Base-by-base conservation (phyloP, 2,113 vertebrate genomes). In the Pleuronectes platessa region DNA sequence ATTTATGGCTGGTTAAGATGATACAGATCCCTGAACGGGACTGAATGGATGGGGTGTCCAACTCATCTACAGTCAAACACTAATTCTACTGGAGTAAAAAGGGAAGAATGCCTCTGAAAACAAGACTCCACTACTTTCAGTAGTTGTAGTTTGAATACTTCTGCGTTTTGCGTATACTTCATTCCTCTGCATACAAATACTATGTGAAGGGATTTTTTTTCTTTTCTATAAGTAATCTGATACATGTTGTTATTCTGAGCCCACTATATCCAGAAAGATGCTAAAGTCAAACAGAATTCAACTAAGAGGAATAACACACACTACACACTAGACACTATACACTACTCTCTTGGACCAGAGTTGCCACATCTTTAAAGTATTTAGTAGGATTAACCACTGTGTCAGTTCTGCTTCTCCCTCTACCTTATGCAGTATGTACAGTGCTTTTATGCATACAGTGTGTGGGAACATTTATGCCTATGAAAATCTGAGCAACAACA, bases 331-430 rank as follows among this genome's bases (percentile, higher is more conserved):
- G 14, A 47, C 45, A 27, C 3, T 27, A 27, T 3, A 27, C 47
- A 51, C 47, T 51, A 17, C 18, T 6, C 47, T 51, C 15, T 17
- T 37, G 27, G 27, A n/a, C 59, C 59, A 11, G 26, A 31, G 27
- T n/a, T 61, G 59, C 26, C 27, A 31, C 55, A 60, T 45, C 49
- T 59, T 23, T 85, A 3, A 81, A 74, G 27, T 79, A 74, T 86
- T 61, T 56, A 80, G 35, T 3, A 63, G 68, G 35, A 76, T 70
- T 67, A 61, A 76, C 45, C 51, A 68, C 58, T 68, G 59, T 20
- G 23, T 54, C 18, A 55, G 12, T 61, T 74, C 69, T 67, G 66
- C 69, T 71, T 26, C 35, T n/a, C 26, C 18, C 66, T 74, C 6
- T 20, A 31, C 37, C 14, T 68, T 23, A 42, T 71, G 6, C 37